Conservation (phyloP, 2,113 vertebrate species). For the Sus scrofa region T2T-Sscrofa CM000820.6:71420001-71420500, state of each 20-base stretch:
- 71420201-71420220: too few relatives aligned
- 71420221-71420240: too few relatives aligned
- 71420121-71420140: too few relatives aligned
- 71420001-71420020: neutral
- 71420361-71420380: neutral
- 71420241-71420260: too few relatives aligned
- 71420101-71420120: too few relatives aligned
- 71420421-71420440: neutral
- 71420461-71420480: neutral
- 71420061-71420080: neutral
- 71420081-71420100: too few relatives aligned
- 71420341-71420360: neutral
- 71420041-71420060: neutral
- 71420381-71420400: neutral
- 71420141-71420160: too few relatives aligned
- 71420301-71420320: neutral
- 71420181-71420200: too few relatives aligned
- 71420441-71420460: neutral
- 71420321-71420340: neutral
- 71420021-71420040: neutral
- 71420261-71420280: too few relatives aligned
- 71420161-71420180: too few relatives aligned
- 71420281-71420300: neutral
- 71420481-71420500: neutral
- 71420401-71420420: neutral